Evolutionary conservation across 2,113 vertebrate species (phyloP).

Genomic region (Sorex fumeus): DNA sequence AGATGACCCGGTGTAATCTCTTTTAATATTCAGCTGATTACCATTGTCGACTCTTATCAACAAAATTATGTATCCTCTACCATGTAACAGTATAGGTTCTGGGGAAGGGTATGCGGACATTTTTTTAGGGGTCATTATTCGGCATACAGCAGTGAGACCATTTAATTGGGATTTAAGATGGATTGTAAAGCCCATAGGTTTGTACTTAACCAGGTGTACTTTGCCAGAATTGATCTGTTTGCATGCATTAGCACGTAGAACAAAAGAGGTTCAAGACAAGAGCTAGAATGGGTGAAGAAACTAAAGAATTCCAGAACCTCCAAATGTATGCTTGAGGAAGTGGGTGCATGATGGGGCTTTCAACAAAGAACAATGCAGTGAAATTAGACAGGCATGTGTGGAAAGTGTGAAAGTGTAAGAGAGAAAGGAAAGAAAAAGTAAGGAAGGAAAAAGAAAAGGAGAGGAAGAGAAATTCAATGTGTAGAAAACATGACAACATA

Average conservation of each 20-base stretch:
- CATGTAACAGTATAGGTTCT: no score
- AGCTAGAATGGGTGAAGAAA: not conserved
- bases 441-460: no score
- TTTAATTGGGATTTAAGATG: conserved; percentile 1
- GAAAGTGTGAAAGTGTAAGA: not conserved
- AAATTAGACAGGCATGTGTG: not conserved
- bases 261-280: not conserved
- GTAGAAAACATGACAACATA: no score
- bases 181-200: not conserved
- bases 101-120: not conserved
- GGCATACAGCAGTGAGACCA: not conserved
- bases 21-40: not conserved
- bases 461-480: no score
- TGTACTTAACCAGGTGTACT: not conserved
- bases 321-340: not conserved
- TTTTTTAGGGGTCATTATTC: not conserved
- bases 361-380: not conserved
- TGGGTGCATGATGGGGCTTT: not conserved
- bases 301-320: not conserved
- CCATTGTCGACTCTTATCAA: not conserved
- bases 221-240: not conserved
- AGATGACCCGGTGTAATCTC: not conserved
- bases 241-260: not conserved
- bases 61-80: no score
- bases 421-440: no score